Evolutionary conservation across 2,797 vertebrate species (phyloP), one percentile per base, ranked within the genome.

Genomic region (Acestrorhynchus altus): DNA sequence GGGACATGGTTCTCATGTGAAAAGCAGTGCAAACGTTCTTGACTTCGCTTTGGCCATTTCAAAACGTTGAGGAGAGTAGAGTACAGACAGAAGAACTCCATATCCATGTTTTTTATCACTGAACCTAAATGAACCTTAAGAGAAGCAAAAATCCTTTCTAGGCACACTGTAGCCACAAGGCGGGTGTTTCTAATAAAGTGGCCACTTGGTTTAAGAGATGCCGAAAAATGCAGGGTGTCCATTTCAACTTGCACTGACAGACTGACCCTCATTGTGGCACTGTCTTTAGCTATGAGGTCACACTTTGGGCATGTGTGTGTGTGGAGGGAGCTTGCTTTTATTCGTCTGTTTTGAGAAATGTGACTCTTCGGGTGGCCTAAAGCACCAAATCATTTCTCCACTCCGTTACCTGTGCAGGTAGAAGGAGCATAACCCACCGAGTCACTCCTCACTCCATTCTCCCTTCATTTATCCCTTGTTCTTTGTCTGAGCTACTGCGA

Each of bases 351-450:
- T 61, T n/a, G 24, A 39, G 73, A 69, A 79, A 86, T 44, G 63
- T 35, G 47, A 85, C 64, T 67, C 56, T 52, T 40, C 31, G n/a
- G 28, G 16, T 77, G 67, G 59, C 51, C 57, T 72, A 63, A 52
- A 56, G 56, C 65, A 8, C 39, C 24, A 3, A 51, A 70, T 68
- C 52, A 20, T 0, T 80, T 70, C 4, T 59, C 54, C 63, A 76
- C 54, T 74, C 76, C 60, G 28, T n/a, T 74, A 80, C 78, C 74
- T 81, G 69, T 69, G 31, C 79, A 76, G 84, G 83, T 85, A 79
- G 35, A 46, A 24, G 24, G 22, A 46, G 42, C 52, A 15, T 42
- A n/a, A 9, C 74, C 74, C 77, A 77, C 66, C 24, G 18, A 49
- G 52, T 26, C 26, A 28, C 60, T 60, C 70, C 68, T 28, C 46